These are phyloP conservation scores for Premnoplex brunnescens DNA, from an alignment of 2,797 vertebrate species.

Conservation along the genomic window DNA sequence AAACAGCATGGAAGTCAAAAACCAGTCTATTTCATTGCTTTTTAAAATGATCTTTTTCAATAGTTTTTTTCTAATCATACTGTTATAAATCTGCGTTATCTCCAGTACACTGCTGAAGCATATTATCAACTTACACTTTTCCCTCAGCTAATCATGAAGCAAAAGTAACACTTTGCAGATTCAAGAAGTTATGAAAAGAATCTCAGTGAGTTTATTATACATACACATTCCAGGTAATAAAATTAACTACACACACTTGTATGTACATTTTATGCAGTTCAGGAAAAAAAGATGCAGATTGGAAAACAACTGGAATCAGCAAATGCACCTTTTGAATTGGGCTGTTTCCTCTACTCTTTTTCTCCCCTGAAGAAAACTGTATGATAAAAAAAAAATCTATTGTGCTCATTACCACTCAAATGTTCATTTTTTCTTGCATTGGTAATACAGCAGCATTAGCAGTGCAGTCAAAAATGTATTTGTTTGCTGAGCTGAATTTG, in stretches of 20 bases:
- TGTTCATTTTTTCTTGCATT: not conserved
- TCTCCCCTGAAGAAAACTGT: not conserved
- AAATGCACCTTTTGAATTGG: not conserved
- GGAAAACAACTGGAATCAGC: not conserved
- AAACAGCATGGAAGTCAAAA: not conserved
- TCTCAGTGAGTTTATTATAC: constrained; percentile 26
- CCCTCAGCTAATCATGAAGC: not conserved
- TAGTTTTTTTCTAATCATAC: not conserved
- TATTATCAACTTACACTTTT: not conserved
- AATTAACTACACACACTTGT: not conserved
- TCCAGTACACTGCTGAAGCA: not conserved
- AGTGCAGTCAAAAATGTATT: not conserved
- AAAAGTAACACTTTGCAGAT: not conserved
- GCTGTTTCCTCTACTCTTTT: not conserved
- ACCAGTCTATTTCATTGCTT: not conserved
- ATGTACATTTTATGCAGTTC: not conserved
- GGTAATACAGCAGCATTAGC: not conserved
- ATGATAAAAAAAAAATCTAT: not conserved
- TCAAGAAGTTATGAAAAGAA: constrained; percentile 10
- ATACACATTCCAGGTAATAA: not conserved
- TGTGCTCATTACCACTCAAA: not conserved
- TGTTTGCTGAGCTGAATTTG: not conserved
- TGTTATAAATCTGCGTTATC: not conserved
- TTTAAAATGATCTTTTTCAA: not conserved
- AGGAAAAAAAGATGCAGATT: not conserved